These are phyloP conservation scores for Megaceryle torquata DNA, from an alignment of 2,113 vertebrate genomes.

Conservation along the genomic window DNA sequence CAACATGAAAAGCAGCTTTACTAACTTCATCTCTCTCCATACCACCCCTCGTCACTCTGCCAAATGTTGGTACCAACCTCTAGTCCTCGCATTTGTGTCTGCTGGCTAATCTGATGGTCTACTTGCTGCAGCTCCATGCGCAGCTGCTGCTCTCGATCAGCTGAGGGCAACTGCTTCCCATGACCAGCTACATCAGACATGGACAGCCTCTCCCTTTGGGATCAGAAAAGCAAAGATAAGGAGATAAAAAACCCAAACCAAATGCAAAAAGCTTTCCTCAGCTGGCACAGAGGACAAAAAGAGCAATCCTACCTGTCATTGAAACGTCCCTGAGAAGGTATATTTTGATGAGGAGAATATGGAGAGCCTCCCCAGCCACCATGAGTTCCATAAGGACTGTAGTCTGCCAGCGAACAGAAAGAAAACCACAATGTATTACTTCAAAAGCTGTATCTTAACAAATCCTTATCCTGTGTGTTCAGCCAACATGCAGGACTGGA, in stretches of 20 bases:
- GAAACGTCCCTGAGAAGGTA: conserved; percentile 94
- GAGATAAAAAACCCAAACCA: not conserved
- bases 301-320: conserved; percentile 82
- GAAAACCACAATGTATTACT: not conserved
- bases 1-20: not conserved
- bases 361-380: conserved; percentile 84
- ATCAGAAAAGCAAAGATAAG: not conserved
- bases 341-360: conserved; percentile 87
- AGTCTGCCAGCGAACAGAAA: conserved; percentile 75
- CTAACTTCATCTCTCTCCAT: not conserved
- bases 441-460: not conserved
- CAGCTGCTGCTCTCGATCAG: conserved; percentile 92
- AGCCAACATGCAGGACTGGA: not conserved
- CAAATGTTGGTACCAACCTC: conserved; percentile 75
- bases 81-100: conserved; percentile 89
- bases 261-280: not conserved
- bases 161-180: conserved; percentile 80
- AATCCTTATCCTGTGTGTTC: not conserved
- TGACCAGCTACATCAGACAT: conserved; percentile 73
- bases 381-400: conserved; percentile 86
- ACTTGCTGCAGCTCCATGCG: conserved; percentile 95
- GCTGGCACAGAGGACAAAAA: not conserved
- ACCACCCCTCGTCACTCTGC: not conserved
- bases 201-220: conserved; percentile 72
- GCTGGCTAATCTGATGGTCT: conserved; percentile 96